Evolutionary conservation across 1,140 invertebrate genomes (phyloP), one percentile per base, ranked within the genome.

Genomic region (Scylla paramamosain): DNA sequence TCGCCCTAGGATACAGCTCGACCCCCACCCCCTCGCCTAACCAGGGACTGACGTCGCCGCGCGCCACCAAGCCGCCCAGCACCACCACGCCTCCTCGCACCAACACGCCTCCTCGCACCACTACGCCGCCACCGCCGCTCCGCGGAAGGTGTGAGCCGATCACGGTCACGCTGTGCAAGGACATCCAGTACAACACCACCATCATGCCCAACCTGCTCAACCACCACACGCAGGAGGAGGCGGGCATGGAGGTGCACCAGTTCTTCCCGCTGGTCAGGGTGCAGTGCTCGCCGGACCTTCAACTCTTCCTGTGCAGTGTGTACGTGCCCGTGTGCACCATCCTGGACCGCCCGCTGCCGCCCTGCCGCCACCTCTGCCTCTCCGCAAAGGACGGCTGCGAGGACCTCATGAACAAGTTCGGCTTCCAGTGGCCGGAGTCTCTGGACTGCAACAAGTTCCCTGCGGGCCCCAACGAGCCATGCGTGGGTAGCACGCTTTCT

Each of bases 261-360:
- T 99, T 99, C 97, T 98, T 98, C 94, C 99, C 99, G 3, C 97
- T 99, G n/a, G 98, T 99, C 0, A 99, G 99, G 97, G 98, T 99
- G 6, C 98, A 99, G 96, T 99, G 99, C 97, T 99, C 99, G 96
- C 98, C 98, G 0, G 98, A 99, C 97, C 97, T 99, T 48, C 98
- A 99, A 96, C 98, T 99, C 95, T 99, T 99, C 97, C 97, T 99
- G 29, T 99, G 99, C 97, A 98, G 99, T 0, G 98, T 99, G 91
- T 99, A 99, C 97, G 98, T 98, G 7, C 99, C 99, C 0, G 98
- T 99, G 0, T 99, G 99, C 97, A 99, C 99, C 0, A 99, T 99
- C 91, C 97, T 99, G 93, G 98, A 99, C 46, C 97, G 97, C 95
- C 98, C 99, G 0, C 98, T 99, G 95, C 99, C 99, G 1, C 99